Evolutionary conservation across 2,113 vertebrate genomes (phyloP).

Genomic region (Stomatorhinus ivindoensis): DNA sequence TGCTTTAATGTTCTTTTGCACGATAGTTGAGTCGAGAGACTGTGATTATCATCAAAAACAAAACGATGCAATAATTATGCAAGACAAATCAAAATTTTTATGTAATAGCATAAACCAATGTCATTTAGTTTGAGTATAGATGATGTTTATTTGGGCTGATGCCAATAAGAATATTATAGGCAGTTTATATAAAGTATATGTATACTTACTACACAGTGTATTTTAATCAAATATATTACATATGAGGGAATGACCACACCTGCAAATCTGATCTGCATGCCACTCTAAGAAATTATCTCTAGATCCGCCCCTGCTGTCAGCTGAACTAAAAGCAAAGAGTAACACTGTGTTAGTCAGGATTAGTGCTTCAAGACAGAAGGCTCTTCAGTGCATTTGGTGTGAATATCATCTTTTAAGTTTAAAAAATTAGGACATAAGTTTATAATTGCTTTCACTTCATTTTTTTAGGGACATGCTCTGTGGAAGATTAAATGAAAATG

Average conservation of each 20-base stretch:
- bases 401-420: neutral
- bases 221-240: neutral
- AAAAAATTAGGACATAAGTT: neutral
- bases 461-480: neutral
- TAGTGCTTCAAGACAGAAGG: neutral
- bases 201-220: neutral
- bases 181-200: no score
- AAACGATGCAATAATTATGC: neutral
- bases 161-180: no score
- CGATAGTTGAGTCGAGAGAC: neutral
- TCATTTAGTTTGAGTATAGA: neutral
- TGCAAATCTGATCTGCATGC: neutral
- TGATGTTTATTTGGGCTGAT: no score
- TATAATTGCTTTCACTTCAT: neutral
- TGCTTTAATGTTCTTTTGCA: neutral
- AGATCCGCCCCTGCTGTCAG: neutral
- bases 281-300: neutral
- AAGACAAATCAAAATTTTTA: neutral
- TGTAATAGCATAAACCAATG: neutral
- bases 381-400: neutral
- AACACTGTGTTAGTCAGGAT: neutral
- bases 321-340: neutral
- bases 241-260: neutral
- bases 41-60: conserved; percentile 3
- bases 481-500: no score